Evolutionary conservation across 1,140 invertebrate genomes (phyloP).

Genomic region (Caenorhabditis latens): DNA sequence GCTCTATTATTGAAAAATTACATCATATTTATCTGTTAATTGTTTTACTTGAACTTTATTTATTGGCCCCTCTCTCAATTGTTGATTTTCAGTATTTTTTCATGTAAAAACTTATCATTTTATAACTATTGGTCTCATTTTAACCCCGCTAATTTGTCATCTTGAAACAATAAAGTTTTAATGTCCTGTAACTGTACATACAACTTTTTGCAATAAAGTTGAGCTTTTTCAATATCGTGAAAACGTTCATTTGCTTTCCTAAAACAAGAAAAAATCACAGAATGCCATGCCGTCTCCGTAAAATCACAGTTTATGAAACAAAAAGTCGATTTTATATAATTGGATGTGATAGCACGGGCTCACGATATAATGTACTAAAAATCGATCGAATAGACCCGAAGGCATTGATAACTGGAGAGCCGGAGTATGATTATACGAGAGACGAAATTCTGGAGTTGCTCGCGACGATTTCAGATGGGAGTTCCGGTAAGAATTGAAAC

Average conservation of each 20-base stretch:
- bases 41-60: background rate
- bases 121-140: too few species aligned
- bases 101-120: background rate
- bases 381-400: constrained; percentile 72
- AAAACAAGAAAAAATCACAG: background rate
- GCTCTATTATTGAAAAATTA: too few species aligned
- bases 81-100: background rate
- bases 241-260: too few species aligned
- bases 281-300: constrained; percentile 65
- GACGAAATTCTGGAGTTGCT: constrained; percentile 74
- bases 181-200: too few species aligned
- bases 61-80: too few species aligned
- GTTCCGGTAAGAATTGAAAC: constrained; percentile 68
- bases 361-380: constrained; percentile 72
- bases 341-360: constrained; percentile 72
- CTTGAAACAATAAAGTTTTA: background rate
- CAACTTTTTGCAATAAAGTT: background rate
- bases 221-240: too few species aligned
- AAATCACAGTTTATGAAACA: constrained; percentile 74
- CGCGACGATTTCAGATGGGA: constrained; percentile 73
- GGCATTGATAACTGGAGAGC: constrained; percentile 73
- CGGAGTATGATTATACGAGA: constrained; percentile 71
- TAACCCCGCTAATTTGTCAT: background rate
- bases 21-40: background rate
- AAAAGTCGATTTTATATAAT: constrained; percentile 75